phyloP scores from a whole-genome alignment of 2,797 vertebrate species.

The Tragopan temminckii region DNA sequence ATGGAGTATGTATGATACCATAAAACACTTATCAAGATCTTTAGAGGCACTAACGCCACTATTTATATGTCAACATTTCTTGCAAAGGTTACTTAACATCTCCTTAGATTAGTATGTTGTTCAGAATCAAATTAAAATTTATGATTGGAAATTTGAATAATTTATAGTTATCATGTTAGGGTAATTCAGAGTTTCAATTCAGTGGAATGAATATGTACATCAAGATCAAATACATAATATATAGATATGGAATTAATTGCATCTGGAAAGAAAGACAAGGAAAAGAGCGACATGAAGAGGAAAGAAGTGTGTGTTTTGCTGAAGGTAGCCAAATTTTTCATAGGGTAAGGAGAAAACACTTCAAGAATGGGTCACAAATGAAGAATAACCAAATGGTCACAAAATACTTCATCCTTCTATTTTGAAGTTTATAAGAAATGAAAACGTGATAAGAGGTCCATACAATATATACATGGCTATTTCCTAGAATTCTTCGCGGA shows the following conservation, averaged over 20 bases:
- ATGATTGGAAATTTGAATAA: constrained; percentile 77
- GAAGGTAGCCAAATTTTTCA: neutral
- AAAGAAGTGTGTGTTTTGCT: neutral
- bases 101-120: constrained; percentile 68
- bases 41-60: constrained; percentile 65
- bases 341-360: neutral
- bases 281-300: neutral
- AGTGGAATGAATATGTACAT: constrained; percentile 56
- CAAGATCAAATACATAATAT: constrained; percentile 49
- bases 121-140: constrained; percentile 76
- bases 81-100: constrained; percentile 78
- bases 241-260: constrained; percentile 42
- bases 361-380: neutral
- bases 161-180: constrained; percentile 70
- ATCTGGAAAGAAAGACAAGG: neutral
- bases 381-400: neutral
- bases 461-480: accelerated
- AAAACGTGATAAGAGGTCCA: neutral
- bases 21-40: constrained; percentile 58
- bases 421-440: neutral
- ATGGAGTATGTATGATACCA: neutral
- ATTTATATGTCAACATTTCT: constrained; percentile 68
- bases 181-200: constrained; percentile 60
- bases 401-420: neutral
- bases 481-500: neutral